A percentile compares a stretch with the other conserved stretches of the same genome.
Conservation (phyloP, 1,140 invertebrate species). For the Papilio helenus region DNA sequence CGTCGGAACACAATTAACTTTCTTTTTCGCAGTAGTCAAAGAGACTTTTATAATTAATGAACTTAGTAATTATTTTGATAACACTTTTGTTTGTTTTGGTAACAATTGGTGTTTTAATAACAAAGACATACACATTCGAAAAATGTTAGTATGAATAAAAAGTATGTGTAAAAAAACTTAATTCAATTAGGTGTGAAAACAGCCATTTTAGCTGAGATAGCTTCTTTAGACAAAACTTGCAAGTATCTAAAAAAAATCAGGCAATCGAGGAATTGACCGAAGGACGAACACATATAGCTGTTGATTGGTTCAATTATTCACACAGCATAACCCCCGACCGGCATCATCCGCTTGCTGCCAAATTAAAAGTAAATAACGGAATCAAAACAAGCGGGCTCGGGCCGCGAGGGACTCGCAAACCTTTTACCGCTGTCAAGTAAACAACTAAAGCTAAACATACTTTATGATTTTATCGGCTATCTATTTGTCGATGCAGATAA, state of each 20-base stretch:
- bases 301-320: slow-evolving; percentile 79
- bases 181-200: background rate
- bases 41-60: slow-evolving; percentile 58
- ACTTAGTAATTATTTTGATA: slow-evolving; percentile 52
- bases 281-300: slow-evolving; percentile 51
- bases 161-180: background rate
- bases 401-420: slow-evolving; percentile 79
- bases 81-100: background rate
- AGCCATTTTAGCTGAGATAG: background rate
- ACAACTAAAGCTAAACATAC: slow-evolving; percentile 79
- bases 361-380: slow-evolving; percentile 83
- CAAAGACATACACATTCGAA: background rate
- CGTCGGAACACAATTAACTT: slow-evolving; percentile 69
- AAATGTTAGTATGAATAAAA: background rate
- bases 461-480: slow-evolving; percentile 78
- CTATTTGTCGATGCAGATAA: slow-evolving; percentile 74
- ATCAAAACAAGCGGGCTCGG: slow-evolving; percentile 78
- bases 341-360: slow-evolving; percentile 81
- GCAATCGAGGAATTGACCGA: slow-evolving; percentile 49
- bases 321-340: slow-evolving; percentile 66
- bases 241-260: background rate
- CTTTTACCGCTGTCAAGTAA: slow-evolving; percentile 80
- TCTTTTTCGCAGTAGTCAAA: slow-evolving; percentile 60
- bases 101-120: background rate
- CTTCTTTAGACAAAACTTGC: background rate